Base-by-base conservation (phyloP, 1,140 invertebrate genomes). In the Atopsyche davidsoni region DNA sequence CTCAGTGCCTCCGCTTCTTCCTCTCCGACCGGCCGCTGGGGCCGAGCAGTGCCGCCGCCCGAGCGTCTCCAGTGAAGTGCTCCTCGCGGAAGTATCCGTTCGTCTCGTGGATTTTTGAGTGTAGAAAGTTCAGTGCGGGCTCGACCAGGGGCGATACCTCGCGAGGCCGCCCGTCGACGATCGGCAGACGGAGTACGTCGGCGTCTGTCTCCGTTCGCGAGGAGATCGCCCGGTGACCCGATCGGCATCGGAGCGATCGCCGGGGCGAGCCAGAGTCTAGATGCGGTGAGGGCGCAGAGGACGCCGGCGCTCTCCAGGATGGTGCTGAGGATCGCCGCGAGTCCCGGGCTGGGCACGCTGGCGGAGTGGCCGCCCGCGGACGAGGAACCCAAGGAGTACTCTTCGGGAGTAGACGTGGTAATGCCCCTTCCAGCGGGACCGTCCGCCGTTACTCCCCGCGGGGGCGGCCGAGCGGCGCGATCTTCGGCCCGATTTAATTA, bases 241-340 rank as follows among this genome's bases (percentile, higher is more conserved):
- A 21, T 4, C 6, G 16, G 19, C 14, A n/a, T 31, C 7, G n/a
- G n/a, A 6, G 35, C 17, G n/a, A 17, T 17, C 35, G 35, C 35
- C 13, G 35, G n/a, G 6, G 13, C n/a, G 35, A 36, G 4, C 35
- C 6, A 10, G 13, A 10, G 10, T 21, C 19, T 41, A 10, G 4
- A 34, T 41, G 39, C 39, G 16, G 39, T 50, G 39, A 25, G 28
- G 17, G 16, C 4, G 6, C 28, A 4, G 21, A 34, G 17, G 9
- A 4, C 13, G 4, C 19, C n/a, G 6, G 10, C 23, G 16, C 11
- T 19, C 11, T 41, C 11, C 2, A 36, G 18, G 25, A 55, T 55
- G 53, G 53, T 55, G 19, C 43, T 55, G 14, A 46, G 53, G 38
- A 34, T 55, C 18, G 48, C 53, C 18, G 48, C 47, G 11, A 51